Base-by-base conservation (phyloP, 2,888 invertebrate species). In the Drosophila peninsularis region DNA sequence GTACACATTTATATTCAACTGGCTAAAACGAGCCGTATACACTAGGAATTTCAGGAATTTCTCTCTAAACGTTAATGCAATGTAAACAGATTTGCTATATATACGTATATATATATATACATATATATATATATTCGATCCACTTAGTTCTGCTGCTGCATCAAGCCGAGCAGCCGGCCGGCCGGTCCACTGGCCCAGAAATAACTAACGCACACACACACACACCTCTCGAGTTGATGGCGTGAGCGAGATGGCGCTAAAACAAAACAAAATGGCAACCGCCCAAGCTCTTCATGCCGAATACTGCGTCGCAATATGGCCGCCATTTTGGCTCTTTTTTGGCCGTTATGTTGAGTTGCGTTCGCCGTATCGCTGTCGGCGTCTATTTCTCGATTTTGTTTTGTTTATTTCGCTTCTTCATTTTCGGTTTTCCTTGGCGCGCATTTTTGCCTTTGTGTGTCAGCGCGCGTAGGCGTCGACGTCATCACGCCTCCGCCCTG, bases 191-290 rank as follows among this genome's bases (percentile, higher is more conserved):
- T 52, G 45, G 53, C 37, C 49, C 17, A 32, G 34, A 47, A 52
- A 37, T 44, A 37, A 42, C 27, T 53, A 21, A 10, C 19, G 5
- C 19, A 5, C n/a, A n/a, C 24, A 24, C 24, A 5, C 24, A 3
- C 24, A 24, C 55, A 56, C 44, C 44, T 45, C 45, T 55, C 21
- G 50, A 61, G 61, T 57, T 63, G 55, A 21, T 57, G 42, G 54
- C 49, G 65, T n/a, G 57, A 70, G 64, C 34, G 68, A 66, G 81
- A 69, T 54, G 70, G 66, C 67, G 67, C 56, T n/a, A 47, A 42
- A 41, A 41, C 45, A 78, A 84, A 81, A 81, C 80, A 89, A 86
- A 86, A 86, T 86, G 89, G 89, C 87, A 78, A 78, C 60, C 70
- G 62, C 55, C 52, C 68, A 83, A 80, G 78, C 71, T 70, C 55